phyloP scores from a whole-genome alignment of 2,888 invertebrate species.

The Amphipoea oculea region DNA sequence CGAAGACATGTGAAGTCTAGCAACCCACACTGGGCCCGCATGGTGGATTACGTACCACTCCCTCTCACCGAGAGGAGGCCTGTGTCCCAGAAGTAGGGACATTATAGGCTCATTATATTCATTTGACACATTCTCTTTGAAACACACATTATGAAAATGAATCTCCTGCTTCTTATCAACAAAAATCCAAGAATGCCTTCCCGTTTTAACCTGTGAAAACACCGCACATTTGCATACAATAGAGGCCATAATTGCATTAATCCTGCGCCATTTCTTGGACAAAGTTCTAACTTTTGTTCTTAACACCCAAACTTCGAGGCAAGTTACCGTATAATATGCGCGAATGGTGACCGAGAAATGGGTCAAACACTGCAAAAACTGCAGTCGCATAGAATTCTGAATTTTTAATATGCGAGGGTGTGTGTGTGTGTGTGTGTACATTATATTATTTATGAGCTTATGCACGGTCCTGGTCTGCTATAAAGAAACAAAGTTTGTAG shows the following conservation, averaged over 20 bases:
- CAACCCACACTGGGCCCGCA: too few species aligned
- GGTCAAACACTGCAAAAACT: constrained; percentile 54
- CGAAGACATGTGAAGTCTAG: too few species aligned
- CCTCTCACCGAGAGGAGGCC: too few species aligned
- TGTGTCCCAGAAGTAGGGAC: too few species aligned
- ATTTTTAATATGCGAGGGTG: constrained; percentile 22
- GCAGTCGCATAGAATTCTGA: constrained; percentile 28
- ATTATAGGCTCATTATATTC: too few species aligned
- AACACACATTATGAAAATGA: neutral
- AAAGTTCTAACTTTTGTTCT: constrained; percentile 55
- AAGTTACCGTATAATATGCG: constrained; percentile 42
- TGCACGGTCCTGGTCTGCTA: neutral
- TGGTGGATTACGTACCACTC: too few species aligned
- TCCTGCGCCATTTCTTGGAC: constrained; percentile 26
- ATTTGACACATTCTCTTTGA: neutral
- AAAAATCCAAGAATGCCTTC: neutral
- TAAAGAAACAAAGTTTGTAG: neutral
- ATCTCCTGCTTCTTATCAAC: neutral
- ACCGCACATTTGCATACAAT: constrained; percentile 22
- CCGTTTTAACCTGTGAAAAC: neutral
- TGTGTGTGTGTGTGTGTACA: neutral
- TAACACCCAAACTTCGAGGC: constrained; percentile 52
- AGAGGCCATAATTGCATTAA: constrained; percentile 30
- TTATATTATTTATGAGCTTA: constrained; percentile 4
- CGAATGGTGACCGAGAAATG: constrained; percentile 42